Base-by-base conservation (phyloP, 1,140 invertebrate species). In the Drosophila obscura region DNA sequence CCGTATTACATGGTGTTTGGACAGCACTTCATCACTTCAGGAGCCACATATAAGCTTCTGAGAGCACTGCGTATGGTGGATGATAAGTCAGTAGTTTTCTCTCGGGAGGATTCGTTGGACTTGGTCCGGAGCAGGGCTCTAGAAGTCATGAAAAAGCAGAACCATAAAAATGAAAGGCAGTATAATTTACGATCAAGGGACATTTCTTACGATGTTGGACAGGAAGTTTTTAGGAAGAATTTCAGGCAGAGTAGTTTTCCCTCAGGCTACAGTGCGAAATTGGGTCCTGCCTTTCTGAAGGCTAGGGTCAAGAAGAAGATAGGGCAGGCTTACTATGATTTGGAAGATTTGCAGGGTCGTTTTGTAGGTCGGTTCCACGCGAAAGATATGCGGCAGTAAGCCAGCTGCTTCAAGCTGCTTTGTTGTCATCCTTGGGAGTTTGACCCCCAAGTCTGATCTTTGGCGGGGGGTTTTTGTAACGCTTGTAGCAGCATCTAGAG, bases 211-310 rank as follows among this genome's bases (percentile, higher is more conserved):
- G 35, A 35, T 45, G 61, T 28, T 6, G 66, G 58, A 0, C 66
- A 62, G 26, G 66, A 62, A 48, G 51, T 62, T 4, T 62, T 31
- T 19, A 9, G 50, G 0, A 62, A 26, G 35, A 50, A 53, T 26
- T 49, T 52, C 9, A 39, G 56, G 46, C 39, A 51, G 48, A 28
- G 26, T 1, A 24, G 61, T 44, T 69, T 69, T 26, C 9, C 15
- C 39, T 45, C 59, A 22, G 59, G 59, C 5, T 61, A 61, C 7
- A 69, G 62, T 48, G 43, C 66, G 11, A 61, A 69, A 45, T 43
- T 69, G 9, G 35, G 50, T 26, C 66, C 57, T 3, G 6, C 50
- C 3, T 55, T 55, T 48, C 8, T 62, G 4, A 62, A 62, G 39
- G 44, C 49, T 15, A 48, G 52, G 26, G 26, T 62, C 9, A 16